Evolutionary conservation across 1,140 invertebrate species (phyloP), one percentile per base, ranked within the genome.

Genomic region (Caenorhabditis inopinata): DNA sequence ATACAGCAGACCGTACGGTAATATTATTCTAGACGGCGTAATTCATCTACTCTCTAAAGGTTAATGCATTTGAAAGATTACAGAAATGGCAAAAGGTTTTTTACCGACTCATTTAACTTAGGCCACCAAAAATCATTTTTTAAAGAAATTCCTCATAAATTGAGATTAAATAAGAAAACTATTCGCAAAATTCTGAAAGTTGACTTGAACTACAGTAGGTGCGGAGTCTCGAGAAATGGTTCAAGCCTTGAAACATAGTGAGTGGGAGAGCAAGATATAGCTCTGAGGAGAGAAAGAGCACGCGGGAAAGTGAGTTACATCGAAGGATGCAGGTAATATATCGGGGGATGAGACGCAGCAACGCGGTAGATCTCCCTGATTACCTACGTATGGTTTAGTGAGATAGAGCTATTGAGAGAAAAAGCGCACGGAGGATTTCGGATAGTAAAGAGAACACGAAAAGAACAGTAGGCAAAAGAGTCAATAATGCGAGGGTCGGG

Each of bases 331-430:
- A 21, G 7, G 32, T 7, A 68, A n/a, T 5, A 14, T 14, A 51
- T 4, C 18, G 27, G 2, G 32, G 12, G 32, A 21, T 9, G 58
- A 68, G 58, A 68, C 58, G 58, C 32, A 68, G 58, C n/a, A 32
- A 7, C 14, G 27, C 25, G 0, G 16, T n/a, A 9, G 32, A 68
- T 68, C 58, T 29, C 38, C n/a, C 32, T 68, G 25, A 68, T 68
- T 68, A 68, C 58, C 29, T 68, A 68, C 58, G 58, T 68, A 68
- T 68, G 58, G 58, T 68, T 68, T 68, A 68, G 58, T 42, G 58
- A 68, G 58, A 68, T 68, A n/a, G n/a, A 51, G 48, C 48, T 21
- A 12, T n/a, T 12, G 16, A 38, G 58, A 68, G 58, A 38, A 38
- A 68, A 11, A 68, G 58, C 2, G 9, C 58, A 21, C 42, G 42